A percentile compares a stretch with the other conserved stretches of the same genome.
phyloP scores from a whole-genome alignment of 2,113 vertebrate genomes.

The Mesembrinibis cayennensis region DNA sequence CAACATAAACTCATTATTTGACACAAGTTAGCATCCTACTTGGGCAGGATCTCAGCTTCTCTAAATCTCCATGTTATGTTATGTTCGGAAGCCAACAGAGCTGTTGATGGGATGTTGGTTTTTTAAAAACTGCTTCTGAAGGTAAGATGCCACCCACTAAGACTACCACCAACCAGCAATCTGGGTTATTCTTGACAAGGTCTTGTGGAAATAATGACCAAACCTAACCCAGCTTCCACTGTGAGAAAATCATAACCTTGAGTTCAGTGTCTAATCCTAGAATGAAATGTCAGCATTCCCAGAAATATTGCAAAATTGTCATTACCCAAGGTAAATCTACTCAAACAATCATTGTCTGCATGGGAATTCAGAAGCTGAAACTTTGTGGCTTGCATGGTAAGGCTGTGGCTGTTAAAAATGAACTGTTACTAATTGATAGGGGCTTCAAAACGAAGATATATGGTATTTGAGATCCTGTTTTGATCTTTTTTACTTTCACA shows the following conservation, averaged over 20 bases:
- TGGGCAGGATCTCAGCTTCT: not conserved
- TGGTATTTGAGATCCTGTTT: constrained; percentile 48
- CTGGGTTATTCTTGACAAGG: constrained; percentile 45
- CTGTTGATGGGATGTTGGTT: not conserved
- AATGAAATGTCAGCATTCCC: constrained; percentile 24
- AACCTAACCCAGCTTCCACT: constrained; percentile 2
- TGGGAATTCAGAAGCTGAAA: constrained; percentile 44
- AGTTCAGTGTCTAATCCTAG: constrained; percentile 42
- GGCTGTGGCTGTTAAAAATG: constrained; percentile 41
- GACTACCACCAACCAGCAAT: constrained; percentile 40
- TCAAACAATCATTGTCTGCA: constrained; percentile 25
- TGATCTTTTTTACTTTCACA: constrained; percentile 68
- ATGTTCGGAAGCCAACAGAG: not conserved
- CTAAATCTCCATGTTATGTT: not conserved
- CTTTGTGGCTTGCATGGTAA: constrained; percentile 49
- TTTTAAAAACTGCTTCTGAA: constrained; percentile 31
- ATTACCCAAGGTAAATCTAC: constrained; percentile 37
- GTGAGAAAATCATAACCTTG: constrained; percentile 49
- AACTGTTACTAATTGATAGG: constrained; percentile 56
- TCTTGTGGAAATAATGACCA: constrained; percentile 56
- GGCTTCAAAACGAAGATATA: constrained; percentile 55
- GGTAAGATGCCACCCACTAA: constrained; percentile 35
- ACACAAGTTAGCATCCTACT: not conserved
- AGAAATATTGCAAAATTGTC: constrained; percentile 42
- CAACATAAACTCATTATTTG: not conserved